These are phyloP conservation scores for Athalia cordata DNA, from an alignment of 2,888 invertebrate genomes.

Conservation along the genomic window DNA sequence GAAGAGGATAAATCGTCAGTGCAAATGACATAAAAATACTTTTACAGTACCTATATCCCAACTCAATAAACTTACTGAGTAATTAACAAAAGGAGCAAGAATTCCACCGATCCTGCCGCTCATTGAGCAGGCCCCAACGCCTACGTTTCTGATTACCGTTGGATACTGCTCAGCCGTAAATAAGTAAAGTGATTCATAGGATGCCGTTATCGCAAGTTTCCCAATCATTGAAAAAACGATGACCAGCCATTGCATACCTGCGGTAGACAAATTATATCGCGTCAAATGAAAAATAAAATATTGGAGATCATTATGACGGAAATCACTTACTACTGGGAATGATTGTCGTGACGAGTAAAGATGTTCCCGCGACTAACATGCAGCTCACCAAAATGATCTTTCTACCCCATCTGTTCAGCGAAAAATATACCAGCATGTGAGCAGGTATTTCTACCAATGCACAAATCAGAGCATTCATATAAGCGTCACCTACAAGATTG, in stretches of 20 bases:
- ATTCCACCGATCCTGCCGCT: slow-evolving; percentile 80
- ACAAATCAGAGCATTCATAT: slow-evolving; percentile 83
- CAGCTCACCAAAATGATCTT: slow-evolving; percentile 82
- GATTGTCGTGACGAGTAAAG: slow-evolving; percentile 77
- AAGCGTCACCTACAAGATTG: slow-evolving; percentile 82
- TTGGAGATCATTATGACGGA: background rate
- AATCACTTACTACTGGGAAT: slow-evolving; percentile 76
- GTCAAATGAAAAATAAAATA: background rate
- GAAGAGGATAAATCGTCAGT: no score
- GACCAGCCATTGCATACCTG: slow-evolving; percentile 76
- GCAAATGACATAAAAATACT: no score
- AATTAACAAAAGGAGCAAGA: slow-evolving; percentile 78
- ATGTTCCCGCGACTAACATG: slow-evolving; percentile 79
- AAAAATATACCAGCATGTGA: slow-evolving; percentile 79
- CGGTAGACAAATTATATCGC: slow-evolving; percentile 49
- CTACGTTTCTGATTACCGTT: slow-evolving; percentile 81
- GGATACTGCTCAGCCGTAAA: slow-evolving; percentile 86
- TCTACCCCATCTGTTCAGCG: slow-evolving; percentile 83
- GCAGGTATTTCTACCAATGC: slow-evolving; percentile 86
- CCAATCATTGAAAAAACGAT: slow-evolving; percentile 82
- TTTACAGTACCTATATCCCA: no score
- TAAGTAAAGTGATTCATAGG: slow-evolving; percentile 84
- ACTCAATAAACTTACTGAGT: slow-evolving; percentile 72
- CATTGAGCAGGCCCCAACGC: slow-evolving; percentile 79
- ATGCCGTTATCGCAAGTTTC: slow-evolving; percentile 83